Evolutionary conservation across 92 coral and sea anemone species (phyloP), one percentile per base, ranked within the genome.

Genomic region (Hydrozoanthus gracilis): DNA sequence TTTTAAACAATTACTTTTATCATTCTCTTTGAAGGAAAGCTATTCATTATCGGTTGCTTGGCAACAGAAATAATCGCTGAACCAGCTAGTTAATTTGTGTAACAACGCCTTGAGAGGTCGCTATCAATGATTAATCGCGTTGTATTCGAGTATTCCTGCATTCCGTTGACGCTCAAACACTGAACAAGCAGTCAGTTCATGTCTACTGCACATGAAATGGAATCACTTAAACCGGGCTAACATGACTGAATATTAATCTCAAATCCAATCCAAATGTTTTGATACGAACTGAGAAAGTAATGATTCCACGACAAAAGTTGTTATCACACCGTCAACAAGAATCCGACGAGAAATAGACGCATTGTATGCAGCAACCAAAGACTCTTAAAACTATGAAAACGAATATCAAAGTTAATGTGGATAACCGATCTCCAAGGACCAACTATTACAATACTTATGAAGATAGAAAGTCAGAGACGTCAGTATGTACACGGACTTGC

Each of bases 401-500:
- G 15, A 64, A 69, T 35, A 56, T 20, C 51, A 47, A 52, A 4
- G 9, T 50, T 62, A 67, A 60, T 35, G 46, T 17, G 7, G 78
- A 71, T 54, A 39, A 27, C 12, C 70, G 11, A 52, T 17, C 78
- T 15, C 17, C 55, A 15, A 83, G 27, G 48, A 48, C 44, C 12
- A 60, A 16, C 15, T 54, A 14, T 83, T 69, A 46, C 10, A 50
- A 71, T 15, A 8, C 18, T 62, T 47, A 17, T 4, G 50, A 51
- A 50, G 65, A 51, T 4, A 71, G 44, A 20, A 44, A 45, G 55
- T 92, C 94, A 10, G 93, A 77, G 46, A 92, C 86, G 12, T 45
- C 64, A 8, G 72, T 78, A 51, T 74, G 68, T 6, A 54, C 13
- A 15, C 68, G 52, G 13, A 14, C 79, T 4, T 60, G 71, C 48